Evolutionary conservation across 2,113 vertebrate species (phyloP).

Genomic region (Siniperca chuatsi): DNA sequence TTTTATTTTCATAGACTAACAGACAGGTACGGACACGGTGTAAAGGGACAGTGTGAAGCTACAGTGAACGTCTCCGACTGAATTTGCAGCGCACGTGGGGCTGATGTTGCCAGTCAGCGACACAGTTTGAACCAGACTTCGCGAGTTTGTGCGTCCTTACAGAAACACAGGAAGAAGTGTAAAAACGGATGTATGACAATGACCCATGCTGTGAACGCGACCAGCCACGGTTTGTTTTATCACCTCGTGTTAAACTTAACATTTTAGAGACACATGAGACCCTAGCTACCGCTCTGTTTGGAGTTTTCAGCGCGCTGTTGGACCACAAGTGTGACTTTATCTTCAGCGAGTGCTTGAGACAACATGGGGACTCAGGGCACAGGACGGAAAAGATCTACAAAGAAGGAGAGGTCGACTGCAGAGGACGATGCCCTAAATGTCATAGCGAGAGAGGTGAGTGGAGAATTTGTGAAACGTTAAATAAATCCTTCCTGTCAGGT

Average conservation of each 20-base stretch:
- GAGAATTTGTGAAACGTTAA: not conserved
- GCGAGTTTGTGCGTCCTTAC: not conserved
- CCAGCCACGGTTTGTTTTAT: slow-evolving; percentile 2
- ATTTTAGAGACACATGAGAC: slow-evolving; percentile 30
- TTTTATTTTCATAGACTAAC: not conserved
- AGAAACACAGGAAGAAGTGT: slow-evolving; percentile 76
- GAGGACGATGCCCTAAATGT: slow-evolving; percentile 94
- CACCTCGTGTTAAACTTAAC: slow-evolving; percentile 10
- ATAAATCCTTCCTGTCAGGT: not conserved
- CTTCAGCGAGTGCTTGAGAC: not conserved
- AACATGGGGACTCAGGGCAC: slow-evolving; percentile 92
- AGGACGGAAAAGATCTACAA: slow-evolving; percentile 91
- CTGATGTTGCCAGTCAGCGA: not conserved
- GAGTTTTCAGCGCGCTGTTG: slow-evolving; percentile 36
- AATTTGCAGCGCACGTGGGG: slow-evolving; percentile 48
- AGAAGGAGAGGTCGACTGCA: slow-evolving; percentile 89
- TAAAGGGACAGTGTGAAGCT: not conserved
- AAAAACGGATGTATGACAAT: slow-evolving; percentile 75
- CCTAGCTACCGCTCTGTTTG: not conserved
- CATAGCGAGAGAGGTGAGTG: slow-evolving; percentile 92
- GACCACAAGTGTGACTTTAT: slow-evolving; percentile 11
- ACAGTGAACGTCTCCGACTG: not conserved
- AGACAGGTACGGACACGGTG: not conserved
- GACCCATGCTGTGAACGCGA: slow-evolving; percentile 37
- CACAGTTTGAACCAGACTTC: not conserved